Base-by-base conservation (phyloP, 2,113 vertebrate genomes). In the Cynoglossus semilaevis region DNA sequence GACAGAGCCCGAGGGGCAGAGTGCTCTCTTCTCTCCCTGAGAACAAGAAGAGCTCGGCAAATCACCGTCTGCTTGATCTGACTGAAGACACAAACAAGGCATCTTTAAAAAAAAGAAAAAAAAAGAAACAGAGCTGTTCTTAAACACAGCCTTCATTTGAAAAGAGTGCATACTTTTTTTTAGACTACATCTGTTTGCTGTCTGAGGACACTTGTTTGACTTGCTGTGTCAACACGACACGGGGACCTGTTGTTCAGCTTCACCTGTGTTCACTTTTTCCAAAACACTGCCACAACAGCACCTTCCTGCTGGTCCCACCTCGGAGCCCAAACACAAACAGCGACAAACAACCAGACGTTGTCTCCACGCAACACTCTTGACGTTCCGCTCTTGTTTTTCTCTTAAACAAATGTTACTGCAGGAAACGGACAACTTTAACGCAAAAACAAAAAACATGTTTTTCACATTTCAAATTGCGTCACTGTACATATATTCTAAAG, bases 1-100 rank as follows among this genome's bases (percentile, higher is more conserved):
- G 51, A 89, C 67, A 86, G 76, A 73, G 76, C 85, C 85, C 47
- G 58, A 14, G 54, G 75, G 58, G 54, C 17, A 0, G 22, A 34
- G 59, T 29, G 54, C 64, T 61, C 29, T 37, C 35, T 76, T 65
- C 65, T 72, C 63, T 62, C 49, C 0, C 15, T 49, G 29, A 46
- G 60, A 53, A 62, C 41, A 63, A 59, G 51, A 69, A 44, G 63
- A 8, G 35, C 40, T 58, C 16, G 15, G 48, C 29, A 63, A n/a
- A 44, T 66, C 67, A 38, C 47, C 14, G 34, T 41, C 59, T 45
- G 60, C 35, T 18, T 58, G 29, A 63, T 60, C 53, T 9, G 29
- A 60, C 5, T 17, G 8, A 17, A 12, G 35, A 53, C 47, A 48
- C 38, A 56, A 45, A 61, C 18, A 35, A 49, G 40, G 36, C 40